A percentile compares a stretch with the other conserved stretches of the same genome.
phyloP scores from a whole-genome alignment of 2,797 vertebrate species.

The Arrhamphus sclerolepis region DNA sequence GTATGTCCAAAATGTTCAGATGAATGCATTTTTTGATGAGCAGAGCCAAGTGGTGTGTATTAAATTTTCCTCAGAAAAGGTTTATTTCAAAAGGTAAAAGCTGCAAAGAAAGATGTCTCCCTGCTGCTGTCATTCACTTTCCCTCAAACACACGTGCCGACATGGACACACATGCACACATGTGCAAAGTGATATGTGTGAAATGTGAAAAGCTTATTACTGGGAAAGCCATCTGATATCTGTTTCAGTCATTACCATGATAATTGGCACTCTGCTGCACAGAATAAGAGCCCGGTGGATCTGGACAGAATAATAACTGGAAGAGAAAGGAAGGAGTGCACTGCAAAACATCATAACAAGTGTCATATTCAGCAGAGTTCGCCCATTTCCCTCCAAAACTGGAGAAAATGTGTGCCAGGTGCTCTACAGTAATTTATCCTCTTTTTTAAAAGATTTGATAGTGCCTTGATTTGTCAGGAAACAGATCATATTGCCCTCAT shows the following conservation, averaged over 20 bases:
- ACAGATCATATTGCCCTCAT: background rate
- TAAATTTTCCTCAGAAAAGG: slow-evolving; percentile 13
- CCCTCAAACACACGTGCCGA: slow-evolving; percentile 16
- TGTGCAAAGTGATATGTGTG: slow-evolving; percentile 37
- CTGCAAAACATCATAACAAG: slow-evolving; percentile 47
- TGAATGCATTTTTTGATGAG: slow-evolving; percentile 36
- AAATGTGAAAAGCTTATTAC: slow-evolving; percentile 70
- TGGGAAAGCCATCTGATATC: slow-evolving; percentile 77
- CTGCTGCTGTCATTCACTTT: slow-evolving; percentile 2
- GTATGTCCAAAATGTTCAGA: slow-evolving; percentile 35
- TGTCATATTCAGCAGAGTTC: slow-evolving; percentile 3
- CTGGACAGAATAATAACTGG: slow-evolving; percentile 69
- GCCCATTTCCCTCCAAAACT: slow-evolving; percentile 7
- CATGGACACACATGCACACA: slow-evolving; percentile 14
- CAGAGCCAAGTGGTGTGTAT: slow-evolving; percentile 9
- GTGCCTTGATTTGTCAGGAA: too few relatives aligned
- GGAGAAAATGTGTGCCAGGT: background rate
- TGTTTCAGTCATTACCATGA: slow-evolving; percentile 79
- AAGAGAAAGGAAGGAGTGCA: slow-evolving; percentile 33
- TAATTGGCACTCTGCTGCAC: slow-evolving; percentile 74
- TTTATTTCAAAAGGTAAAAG: slow-evolving; percentile 34
- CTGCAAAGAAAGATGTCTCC: slow-evolving; percentile 32
- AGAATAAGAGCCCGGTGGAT: slow-evolving; percentile 56
- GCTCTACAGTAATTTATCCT: slow-evolving; percentile 8
- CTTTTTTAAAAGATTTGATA: slow-evolving; percentile 3